Base-by-base conservation (phyloP, 2,888 invertebrate species). In the Melanargia galathea region DNA sequence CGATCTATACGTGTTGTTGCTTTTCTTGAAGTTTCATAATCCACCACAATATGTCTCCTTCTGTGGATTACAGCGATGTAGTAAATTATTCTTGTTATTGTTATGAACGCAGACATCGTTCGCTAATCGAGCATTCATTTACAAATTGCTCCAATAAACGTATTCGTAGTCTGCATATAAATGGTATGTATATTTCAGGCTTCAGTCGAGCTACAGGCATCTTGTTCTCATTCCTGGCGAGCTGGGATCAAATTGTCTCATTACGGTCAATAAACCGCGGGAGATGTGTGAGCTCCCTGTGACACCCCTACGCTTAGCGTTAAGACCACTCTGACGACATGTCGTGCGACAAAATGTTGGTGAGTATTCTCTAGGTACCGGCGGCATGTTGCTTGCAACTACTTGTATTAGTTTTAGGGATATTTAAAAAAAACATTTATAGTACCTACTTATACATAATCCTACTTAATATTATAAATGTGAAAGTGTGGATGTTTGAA, bases 231-330 rank as follows among this genome's bases (percentile, higher is more conserved):
- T 65, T 65, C 65, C 56, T 11, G 13, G 26, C 48, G 43, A 35
- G 58, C 49, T 6, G 40, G 46, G 52, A 61, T 64, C 60, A 60
- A 63, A 64, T 66, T 66, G 66, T 57, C 66, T 61, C 61, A 64
- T 66, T 64, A 61, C 60, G 63, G 57, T 64, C 64, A 62, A 64
- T 64, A 61, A 61, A 60, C 60, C 45, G 61, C 54, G 48, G 40
- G 57, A 54, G 54, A 58, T 48, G 60, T 46, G 60, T 48, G 52
- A 26, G 48, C 26, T 54, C 40, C 60, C 48, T 33, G 13, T 20
- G 20, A 13, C 52, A 33, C 13, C n/a, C 30, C 18, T n/a, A 4
- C 18, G 51, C 30, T 51, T 30, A 10, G n/a, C 10, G 16, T 33
- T n/a, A n/a, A n/a, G 6, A 24, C 10, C 24, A n/a, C 13, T 22